Base-by-base conservation (phyloP, 2,888 invertebrate genomes). In the Craniophora ligustri region DNA sequence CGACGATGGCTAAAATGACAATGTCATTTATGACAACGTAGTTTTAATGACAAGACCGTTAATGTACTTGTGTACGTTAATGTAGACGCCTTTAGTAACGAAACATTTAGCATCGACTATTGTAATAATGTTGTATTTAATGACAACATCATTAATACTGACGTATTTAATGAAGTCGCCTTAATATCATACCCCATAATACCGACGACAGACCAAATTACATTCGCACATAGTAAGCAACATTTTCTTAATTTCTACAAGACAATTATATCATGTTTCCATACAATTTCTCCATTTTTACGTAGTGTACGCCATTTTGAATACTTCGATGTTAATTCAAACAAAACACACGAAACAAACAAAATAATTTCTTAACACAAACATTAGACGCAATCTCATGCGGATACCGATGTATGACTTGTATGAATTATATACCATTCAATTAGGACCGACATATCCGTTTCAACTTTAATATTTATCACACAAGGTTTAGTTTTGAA, bases 371-470 rank as follows among this genome's bases (percentile, higher is more conserved):
- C 15, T 35, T 16, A 64, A 56, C 41, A 62, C 51, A 65, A 72
- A 65, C 51, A 55, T 54, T 56, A 62, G 31, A 59, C 36, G 41
- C 50, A 71, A 62, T 65, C 61, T 56, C 58, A 40, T n/a, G 26
- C 31, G 36, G 15, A 35, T 18, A 50, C 46, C 15, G 19, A 39
- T 68, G 41, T 46, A 47, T 58, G 50, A 68, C 47, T 68, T 56
- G 50, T 58, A 55, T 70, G 54, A 67, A 70, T 70, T 46, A 67
- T 57, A 60, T 67, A 63, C 36, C 54, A 48, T 36, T 35, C 49
- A 59, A 50, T 59, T 11, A 14, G 44, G 38, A 28, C 7, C 5
- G 2, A n/a, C 5, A 5, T 7, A 39, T 3, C 6, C 2, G 6
- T 44, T 28, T 40, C 8, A 40, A 36, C 39, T 14, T 3, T 49